Percentiles rank a stretch among this genome's conserved stretches.
Conservation (phyloP, 2,113 vertebrate species). For the Macroglossus sobrinus region DNA sequence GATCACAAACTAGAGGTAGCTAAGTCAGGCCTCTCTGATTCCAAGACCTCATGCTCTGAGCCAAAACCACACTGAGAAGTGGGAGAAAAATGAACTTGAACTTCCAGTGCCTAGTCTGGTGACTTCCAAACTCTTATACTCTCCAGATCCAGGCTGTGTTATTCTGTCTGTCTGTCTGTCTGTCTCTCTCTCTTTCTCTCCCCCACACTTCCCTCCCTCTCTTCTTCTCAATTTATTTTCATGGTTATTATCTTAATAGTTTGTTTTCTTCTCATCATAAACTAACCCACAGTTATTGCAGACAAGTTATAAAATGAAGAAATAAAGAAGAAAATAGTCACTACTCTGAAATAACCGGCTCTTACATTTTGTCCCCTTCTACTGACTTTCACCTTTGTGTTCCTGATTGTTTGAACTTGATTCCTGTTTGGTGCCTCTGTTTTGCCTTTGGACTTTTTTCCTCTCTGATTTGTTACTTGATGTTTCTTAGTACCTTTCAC, state of each 20-base stretch:
- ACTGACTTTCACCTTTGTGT: background rate
- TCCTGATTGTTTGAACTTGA: background rate
- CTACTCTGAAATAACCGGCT: background rate
- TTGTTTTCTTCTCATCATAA: background rate
- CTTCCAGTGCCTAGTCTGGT: background rate
- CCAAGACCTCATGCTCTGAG: background rate
- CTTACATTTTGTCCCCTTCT: background rate
- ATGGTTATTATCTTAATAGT: background rate
- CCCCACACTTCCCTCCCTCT: background rate
- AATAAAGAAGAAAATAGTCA: background rate
- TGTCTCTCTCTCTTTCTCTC: no score
- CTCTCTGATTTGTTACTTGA: background rate
- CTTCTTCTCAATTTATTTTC: background rate
- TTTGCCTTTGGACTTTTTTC: background rate
- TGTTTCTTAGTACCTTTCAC: background rate
- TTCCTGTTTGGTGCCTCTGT: background rate
- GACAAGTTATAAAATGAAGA: slow-evolving; percentile 15
- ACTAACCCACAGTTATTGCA: background rate
- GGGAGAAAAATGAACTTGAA: background rate
- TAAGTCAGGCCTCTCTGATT: background rate
- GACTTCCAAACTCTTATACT: background rate
- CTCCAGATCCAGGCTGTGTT: background rate
- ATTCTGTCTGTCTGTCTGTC: background rate
- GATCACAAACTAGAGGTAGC: background rate
- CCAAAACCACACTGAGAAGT: background rate